Evolutionary conservation across 2,113 vertebrate species (phyloP), one percentile per base, ranked within the genome.

Genomic region (Axis porcinus): DNA sequence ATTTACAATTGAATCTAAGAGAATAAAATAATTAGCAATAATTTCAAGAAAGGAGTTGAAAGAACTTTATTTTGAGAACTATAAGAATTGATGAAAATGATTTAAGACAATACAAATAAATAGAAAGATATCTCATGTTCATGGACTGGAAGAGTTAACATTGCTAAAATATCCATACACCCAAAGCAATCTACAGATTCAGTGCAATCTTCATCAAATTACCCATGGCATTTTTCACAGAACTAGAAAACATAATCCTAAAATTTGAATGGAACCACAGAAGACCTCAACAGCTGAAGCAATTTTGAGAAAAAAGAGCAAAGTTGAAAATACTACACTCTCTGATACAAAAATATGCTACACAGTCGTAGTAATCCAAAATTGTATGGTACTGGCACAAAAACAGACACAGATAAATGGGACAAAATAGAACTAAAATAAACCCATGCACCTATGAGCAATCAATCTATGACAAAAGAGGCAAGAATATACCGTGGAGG

Each of bases 251-350:
- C 17, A 64, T 64, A 33, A 33, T 17, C 62, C 7, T n/a, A 64
- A 64, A 64, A 64, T 64, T 64, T 64, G 30, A 9, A n/a, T 64
- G 62, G 30, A 64, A 64, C 7, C 1, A 9, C 33, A 64, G 1
- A n/a, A 64, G 62, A n/a, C 30, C 30, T 17, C 62, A 64, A n/a
- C 30, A 33, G 15, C 62, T 0, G 0, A 64, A 64, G 15, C 30
- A n/a, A 64, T n/a, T 64, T 64, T 64, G 15, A 64, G 7, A n/a
- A n/a, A 64, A 64, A 64, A 8, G 7, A 33, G 15, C 6, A 64
- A n/a, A 64, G 15, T 17, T 64, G 62, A 64, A n/a, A 64, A 64
- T 64, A 17, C 30, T 64, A 17, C 30, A 33, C 15, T 64, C 30
- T n/a, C 62, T 64, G 15, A n/a, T 17, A 0, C 17, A 15, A n/a